Evolutionary conservation across 1,140 invertebrate genomes (phyloP).

Genomic region (Paralvinella palmiformis): DNA sequence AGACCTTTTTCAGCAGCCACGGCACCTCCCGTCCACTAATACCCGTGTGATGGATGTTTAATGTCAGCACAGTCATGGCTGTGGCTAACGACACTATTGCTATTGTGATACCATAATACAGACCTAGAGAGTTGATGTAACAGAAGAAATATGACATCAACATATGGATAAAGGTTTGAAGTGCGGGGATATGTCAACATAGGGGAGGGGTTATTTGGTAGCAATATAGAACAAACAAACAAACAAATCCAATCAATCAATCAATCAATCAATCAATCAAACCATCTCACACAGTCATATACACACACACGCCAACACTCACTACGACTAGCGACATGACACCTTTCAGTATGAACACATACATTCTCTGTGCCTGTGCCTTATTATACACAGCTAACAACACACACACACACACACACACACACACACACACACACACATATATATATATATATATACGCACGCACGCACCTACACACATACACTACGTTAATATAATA

Average conservation of each 20-base stretch:
- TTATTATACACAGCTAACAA: too few species aligned
- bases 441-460: constrained; percentile 7
- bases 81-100: constrained; percentile 84
- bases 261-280: too few species aligned
- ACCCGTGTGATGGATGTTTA: constrained; percentile 83
- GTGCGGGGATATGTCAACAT: neutral
- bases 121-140: constrained; percentile 55
- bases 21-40: constrained; percentile 71
- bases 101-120: constrained; percentile 88
- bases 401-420: neutral
- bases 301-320: too few species aligned
- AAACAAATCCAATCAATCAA: too few species aligned
- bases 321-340: too few species aligned
- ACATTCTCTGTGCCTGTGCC: too few species aligned
- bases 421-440: neutral
- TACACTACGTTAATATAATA: too few species aligned
- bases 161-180: neutral
- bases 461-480: neutral
- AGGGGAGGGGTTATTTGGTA: neutral
- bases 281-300: too few species aligned
- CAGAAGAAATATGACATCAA: neutral
- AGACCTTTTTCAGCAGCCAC: constrained; percentile 60
- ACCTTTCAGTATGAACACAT: too few species aligned
- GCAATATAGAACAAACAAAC: neutral
- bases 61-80: constrained; percentile 63